A percentile compares a stretch with the other conserved stretches of the same genome.
These are phyloP conservation scores for Tachina grossa DNA, from an alignment of 2,888 invertebrate species.

Conservation along the genomic window DNA sequence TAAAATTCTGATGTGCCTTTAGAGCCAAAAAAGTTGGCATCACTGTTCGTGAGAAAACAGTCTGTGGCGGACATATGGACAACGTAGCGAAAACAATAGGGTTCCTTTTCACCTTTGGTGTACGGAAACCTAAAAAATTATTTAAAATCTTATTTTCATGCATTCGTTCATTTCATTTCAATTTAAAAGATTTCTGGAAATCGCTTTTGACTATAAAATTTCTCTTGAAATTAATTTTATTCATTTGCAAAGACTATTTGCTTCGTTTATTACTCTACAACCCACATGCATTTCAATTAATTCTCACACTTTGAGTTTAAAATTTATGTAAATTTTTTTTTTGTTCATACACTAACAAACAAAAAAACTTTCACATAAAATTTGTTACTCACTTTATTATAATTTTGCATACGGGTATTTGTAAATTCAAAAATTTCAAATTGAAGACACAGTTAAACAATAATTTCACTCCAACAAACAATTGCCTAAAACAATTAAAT, in stretches of 20 bases:
- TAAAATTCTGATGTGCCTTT: too few species aligned
- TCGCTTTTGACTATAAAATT: too few species aligned
- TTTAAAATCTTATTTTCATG: too few species aligned
- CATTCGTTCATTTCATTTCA: too few species aligned
- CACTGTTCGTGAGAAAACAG: too few species aligned
- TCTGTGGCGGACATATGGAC: too few species aligned
- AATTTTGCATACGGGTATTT: constrained; percentile 68
- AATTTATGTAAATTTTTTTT: constrained; percentile 41
- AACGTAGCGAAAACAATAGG: too few species aligned
- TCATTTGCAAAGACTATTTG: background rate
- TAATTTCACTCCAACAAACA: constrained; percentile 39
- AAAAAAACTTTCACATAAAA: constrained; percentile 42
- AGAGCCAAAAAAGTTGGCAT: too few species aligned
- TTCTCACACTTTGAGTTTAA: constrained; percentile 47
- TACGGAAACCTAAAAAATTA: too few species aligned
- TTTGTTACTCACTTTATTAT: constrained; percentile 21
- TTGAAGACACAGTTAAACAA: constrained; percentile 42
- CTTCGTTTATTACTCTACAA: background rate
- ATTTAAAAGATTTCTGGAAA: too few species aligned
- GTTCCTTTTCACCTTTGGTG: too few species aligned
- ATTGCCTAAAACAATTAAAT: constrained; percentile 60
- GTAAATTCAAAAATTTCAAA: constrained; percentile 51
- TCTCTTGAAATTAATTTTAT: background rate
- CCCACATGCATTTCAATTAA: constrained; percentile 9
- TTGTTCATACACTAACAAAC: constrained; percentile 7